Conservation (phyloP, 1,140 invertebrate genomes). For the Ostrea edulis region DNA sequence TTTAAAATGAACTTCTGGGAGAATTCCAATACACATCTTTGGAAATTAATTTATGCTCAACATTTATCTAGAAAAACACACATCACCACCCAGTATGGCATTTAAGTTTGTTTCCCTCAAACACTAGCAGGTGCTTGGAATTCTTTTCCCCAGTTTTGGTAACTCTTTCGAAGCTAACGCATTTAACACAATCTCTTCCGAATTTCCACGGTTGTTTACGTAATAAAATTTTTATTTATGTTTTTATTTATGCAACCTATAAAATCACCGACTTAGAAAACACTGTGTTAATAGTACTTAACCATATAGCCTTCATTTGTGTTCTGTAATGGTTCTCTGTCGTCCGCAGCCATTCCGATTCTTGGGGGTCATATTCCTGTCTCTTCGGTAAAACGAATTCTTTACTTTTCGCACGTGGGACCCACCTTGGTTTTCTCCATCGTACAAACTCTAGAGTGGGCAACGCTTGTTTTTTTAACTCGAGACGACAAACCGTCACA, state of each 20-base stretch:
- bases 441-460: neutral
- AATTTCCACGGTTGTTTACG: neutral
- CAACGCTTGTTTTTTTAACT: neutral
- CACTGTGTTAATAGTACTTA: neutral
- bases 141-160: too few relatives aligned
- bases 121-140: too few relatives aligned
- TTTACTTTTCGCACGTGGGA: slow-evolving; percentile 14
- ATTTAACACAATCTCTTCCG: neutral
- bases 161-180: too few relatives aligned
- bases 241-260: too few relatives aligned
- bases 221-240: too few relatives aligned
- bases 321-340: slow-evolving; percentile 5
- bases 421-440: slow-evolving; percentile 15
- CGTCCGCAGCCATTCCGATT: neutral
- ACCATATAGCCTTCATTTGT: slow-evolving; percentile 20
- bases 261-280: neutral
- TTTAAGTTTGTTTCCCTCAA: too few relatives aligned
- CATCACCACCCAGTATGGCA: too few relatives aligned
- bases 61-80: too few relatives aligned
- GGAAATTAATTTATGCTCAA: too few relatives aligned
- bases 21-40: too few relatives aligned
- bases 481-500: neutral
- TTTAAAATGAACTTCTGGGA: too few relatives aligned
- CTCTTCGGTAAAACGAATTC: slow-evolving; percentile 12
- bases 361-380: neutral